Evolutionary conservation across 1,140 invertebrate genomes (phyloP).

Genomic region (Archivesica marissinica): DNA sequence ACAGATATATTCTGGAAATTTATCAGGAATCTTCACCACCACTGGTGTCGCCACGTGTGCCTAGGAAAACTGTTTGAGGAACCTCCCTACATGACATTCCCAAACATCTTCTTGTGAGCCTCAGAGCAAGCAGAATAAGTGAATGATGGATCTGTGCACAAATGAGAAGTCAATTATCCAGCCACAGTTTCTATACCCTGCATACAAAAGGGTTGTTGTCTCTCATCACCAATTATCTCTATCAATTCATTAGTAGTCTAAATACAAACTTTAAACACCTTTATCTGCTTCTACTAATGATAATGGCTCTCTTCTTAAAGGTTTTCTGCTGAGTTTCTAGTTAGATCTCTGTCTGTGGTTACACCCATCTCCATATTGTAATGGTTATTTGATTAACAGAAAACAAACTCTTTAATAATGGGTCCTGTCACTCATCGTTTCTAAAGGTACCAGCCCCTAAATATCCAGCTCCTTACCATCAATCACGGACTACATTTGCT

Average conservation of each 20-base stretch:
- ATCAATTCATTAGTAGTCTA: slow-evolving; percentile 22
- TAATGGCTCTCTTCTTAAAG: slow-evolving; percentile 35
- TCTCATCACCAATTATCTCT: slow-evolving; percentile 5
- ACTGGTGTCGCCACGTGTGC: too few relatives aligned
- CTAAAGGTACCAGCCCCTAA: slow-evolving; percentile 4
- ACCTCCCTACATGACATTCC: too few relatives aligned
- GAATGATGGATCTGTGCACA: not conserved
- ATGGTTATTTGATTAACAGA: not conserved
- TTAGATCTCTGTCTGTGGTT: not conserved
- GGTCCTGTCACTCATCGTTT: not conserved
- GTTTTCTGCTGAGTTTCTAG: not conserved
- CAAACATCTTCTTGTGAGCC: not conserved
- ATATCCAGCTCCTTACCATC: not conserved
- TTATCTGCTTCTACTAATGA: slow-evolving; percentile 18
- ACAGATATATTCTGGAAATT: too few relatives aligned
- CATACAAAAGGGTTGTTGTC: not conserved
- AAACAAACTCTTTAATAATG: not conserved
- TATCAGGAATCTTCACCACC: too few relatives aligned
- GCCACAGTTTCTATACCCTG: not conserved
- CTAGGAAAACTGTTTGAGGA: too few relatives aligned
- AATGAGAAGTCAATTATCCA: not conserved
- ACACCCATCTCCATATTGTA: not conserved
- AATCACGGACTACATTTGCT: too few relatives aligned
- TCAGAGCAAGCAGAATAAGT: not conserved
- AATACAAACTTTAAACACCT: slow-evolving; percentile 6